Base-by-base conservation (phyloP, 2,113 vertebrate genomes). In the Nannobrachium achirus region DNA sequence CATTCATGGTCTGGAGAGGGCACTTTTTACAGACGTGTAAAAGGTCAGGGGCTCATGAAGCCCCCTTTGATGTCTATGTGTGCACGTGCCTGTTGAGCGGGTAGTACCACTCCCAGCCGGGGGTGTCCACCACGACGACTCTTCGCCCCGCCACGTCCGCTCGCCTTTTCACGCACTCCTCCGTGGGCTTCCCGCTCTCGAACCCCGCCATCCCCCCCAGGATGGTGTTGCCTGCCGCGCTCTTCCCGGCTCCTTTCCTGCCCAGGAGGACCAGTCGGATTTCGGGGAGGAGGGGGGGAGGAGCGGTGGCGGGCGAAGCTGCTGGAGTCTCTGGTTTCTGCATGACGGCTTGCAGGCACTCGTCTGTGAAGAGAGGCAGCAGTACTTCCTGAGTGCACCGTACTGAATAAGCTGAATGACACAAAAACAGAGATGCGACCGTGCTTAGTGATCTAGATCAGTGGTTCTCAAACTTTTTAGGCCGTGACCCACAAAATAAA, bases 51-150 rank as follows among this genome's bases (percentile, higher is more conserved):
- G n/a, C n/a, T n/a, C n/a, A n/a, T n/a, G n/a, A n/a, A n/a, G n/a
- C n/a, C n/a, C n/a, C n/a, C n/a, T n/a, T n/a, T n/a, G n/a, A n/a
- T n/a, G n/a, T n/a, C n/a, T n/a, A n/a, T n/a, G n/a, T n/a, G n/a
- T n/a, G n/a, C n/a, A n/a, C n/a, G n/a, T n/a, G n/a, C n/a, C n/a
- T n/a, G n/a, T n/a, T 93, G 15, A 86, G 83, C 0, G 92, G 83
- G 78, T 93, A 93, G 81, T 93, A 93, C 92, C 92, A 93, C 61
- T 93, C 92, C 92, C 92, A 92, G 3, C 92, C 91, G 0, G 92
- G 91, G 1, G 91, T 92, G 82, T 93, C 92, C 69, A 93, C 90
- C 40, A 92, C 90, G 0, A 78, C 89, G n/a, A 92, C 78, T 14
- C 77, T 89, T 38, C 77, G 73, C 8, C 81, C 79, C 0, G 1